A percentile compares a stretch with the other conserved stretches of the same genome.
Conservation (phyloP, 2,113 vertebrate genomes). For the Eira barbara region DNA sequence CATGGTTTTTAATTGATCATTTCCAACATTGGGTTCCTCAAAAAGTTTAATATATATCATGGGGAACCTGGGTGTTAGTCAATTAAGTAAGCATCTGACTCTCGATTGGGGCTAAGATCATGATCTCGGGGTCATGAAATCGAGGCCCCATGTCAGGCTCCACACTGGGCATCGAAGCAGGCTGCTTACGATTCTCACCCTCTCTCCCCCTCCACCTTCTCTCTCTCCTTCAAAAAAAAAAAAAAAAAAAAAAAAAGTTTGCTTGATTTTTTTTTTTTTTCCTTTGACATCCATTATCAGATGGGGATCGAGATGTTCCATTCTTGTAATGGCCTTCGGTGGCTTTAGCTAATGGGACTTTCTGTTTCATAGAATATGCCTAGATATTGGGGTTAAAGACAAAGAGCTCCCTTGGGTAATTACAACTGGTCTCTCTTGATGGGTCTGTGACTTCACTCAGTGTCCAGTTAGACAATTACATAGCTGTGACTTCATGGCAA, state of each 20-base stretch:
- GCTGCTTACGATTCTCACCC: not conserved
- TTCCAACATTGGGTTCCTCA: constrained; percentile 69
- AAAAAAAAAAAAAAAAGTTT: not conserved
- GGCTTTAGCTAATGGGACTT: not conserved
- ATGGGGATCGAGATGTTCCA: not conserved
- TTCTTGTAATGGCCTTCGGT: not conserved
- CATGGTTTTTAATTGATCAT: constrained; percentile 64
- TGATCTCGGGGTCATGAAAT: not conserved
- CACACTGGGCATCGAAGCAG: not conserved
- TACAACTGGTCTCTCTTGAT: not conserved
- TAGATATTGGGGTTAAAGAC: not conserved
- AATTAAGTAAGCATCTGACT: not conserved
- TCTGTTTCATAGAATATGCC: not conserved
- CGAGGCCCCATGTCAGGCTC: not conserved
- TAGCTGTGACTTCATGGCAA: not conserved
- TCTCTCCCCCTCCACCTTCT: not conserved
- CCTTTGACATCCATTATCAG: constrained; percentile 64
- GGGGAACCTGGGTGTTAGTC: not conserved
- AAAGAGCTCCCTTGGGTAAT: not conserved
- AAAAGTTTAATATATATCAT: constrained; percentile 61
- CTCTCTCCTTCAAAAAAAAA: not conserved
- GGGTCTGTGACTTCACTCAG: not conserved
- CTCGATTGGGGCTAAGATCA: not conserved
- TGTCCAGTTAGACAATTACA: not conserved
- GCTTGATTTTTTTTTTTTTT: constrained; percentile 45